These are phyloP conservation scores for Tetheella fluctuosa DNA, from an alignment of 2,888 invertebrate species.

Conservation along the genomic window DNA sequence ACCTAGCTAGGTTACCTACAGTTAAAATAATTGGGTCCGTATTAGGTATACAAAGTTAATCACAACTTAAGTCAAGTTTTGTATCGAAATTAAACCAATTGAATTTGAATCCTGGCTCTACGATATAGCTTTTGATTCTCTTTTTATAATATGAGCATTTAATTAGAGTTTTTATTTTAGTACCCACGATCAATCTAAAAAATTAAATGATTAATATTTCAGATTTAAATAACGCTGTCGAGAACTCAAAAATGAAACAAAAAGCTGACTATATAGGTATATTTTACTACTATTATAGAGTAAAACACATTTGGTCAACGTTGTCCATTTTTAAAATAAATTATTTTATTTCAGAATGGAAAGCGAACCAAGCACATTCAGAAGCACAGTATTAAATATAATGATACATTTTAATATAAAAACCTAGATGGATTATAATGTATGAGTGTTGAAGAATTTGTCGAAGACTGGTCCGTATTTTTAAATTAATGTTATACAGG, in stretches of 20 bases:
- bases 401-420: too few relatives aligned
- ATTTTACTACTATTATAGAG: too few relatives aligned
- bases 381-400: background rate
- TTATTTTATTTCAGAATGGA: background rate
- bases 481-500: background rate
- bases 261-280: background rate
- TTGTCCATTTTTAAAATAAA: too few relatives aligned
- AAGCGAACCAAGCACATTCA: background rate
- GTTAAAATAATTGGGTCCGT: conserved; percentile 11
- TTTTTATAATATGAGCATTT: too few relatives aligned
- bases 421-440: background rate
- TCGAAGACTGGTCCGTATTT: background rate
- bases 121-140: too few relatives aligned
- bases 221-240: background rate
- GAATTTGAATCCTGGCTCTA: too few relatives aligned
- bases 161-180: background rate
- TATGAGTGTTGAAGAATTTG: background rate
- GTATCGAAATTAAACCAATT: too few relatives aligned
- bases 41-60: too few relatives aligned
- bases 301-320: too few relatives aligned
- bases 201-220: background rate
- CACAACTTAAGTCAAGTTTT: too few relatives aligned
- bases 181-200: background rate
- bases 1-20: conserved; percentile 13
- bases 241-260: background rate